A percentile compares a stretch with the other conserved stretches of the same genome.
Evolutionary conservation across 2,113 vertebrate species (phyloP).

Genomic region (Candoia aspera): DNA sequence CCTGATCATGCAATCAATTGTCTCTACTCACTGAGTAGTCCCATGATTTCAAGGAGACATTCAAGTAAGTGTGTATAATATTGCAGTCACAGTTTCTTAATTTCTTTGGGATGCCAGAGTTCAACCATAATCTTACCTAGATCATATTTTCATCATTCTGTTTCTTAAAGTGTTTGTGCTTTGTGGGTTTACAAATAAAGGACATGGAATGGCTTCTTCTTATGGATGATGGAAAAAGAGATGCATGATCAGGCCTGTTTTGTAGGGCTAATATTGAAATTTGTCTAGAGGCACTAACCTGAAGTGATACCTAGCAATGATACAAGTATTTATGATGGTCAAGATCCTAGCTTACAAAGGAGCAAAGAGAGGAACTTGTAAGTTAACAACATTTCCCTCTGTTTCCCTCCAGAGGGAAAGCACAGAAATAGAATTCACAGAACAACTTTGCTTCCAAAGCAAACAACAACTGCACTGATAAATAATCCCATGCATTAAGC

Average conservation of each 20-base stretch:
- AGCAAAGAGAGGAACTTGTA: neutral
- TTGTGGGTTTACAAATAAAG: neutral
- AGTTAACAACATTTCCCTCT: too few species aligned
- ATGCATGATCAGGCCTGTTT: neutral
- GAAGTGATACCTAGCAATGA: neutral
- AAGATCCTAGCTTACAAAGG: neutral
- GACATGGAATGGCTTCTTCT: neutral
- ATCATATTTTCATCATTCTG: neutral
- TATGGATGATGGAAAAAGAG: neutral
- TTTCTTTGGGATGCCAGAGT: neutral
- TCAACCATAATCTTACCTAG: neutral
- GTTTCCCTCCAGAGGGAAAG: neutral
- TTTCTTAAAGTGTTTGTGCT: neutral
- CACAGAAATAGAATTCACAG: neutral
- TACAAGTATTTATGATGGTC: neutral
- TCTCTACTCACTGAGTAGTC: neutral
- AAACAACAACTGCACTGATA: neutral
- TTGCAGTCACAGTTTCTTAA: neutral
- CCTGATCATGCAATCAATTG: neutral
- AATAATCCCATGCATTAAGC: neutral
- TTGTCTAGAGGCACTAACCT: neutral
- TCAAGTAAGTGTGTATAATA: neutral
- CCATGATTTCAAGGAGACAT: neutral
- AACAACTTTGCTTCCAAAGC: neutral
- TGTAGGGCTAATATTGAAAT: neutral